Evolutionary conservation across 2,797 vertebrate species (phyloP).

Genomic region (Sebastes cheni): DNA sequence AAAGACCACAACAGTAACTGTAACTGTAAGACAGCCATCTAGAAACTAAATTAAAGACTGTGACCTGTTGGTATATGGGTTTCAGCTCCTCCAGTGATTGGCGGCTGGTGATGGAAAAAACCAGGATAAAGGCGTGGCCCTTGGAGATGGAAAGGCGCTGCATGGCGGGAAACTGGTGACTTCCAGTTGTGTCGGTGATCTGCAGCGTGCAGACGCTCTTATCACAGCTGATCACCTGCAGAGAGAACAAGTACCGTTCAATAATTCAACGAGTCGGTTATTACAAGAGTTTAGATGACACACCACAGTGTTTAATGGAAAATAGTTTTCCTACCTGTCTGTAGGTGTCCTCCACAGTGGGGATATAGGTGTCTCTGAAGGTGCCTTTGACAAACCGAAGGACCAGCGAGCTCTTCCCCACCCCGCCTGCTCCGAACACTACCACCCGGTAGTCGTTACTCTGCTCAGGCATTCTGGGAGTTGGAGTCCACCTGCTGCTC

Average conservation of each 20-base stretch:
- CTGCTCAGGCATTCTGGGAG: conserved; percentile 90
- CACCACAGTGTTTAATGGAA: not conserved
- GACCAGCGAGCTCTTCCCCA: conserved; percentile 94
- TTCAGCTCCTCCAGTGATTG: conserved; percentile 96
- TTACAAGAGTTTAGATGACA: not conserved
- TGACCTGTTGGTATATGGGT: conserved; percentile 92
- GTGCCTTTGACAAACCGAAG: conserved; percentile 94
- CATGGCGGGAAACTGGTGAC: conserved; percentile 98
- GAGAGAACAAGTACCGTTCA: not conserved
- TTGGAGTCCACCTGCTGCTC: conserved; percentile 30
- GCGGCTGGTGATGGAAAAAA: conserved; percentile 94
- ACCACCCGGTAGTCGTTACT: conserved; percentile 95
- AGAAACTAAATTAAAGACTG: not conserved
- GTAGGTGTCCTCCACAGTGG: conserved; percentile 95
- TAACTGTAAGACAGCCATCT: not conserved
- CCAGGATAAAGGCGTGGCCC: conserved; percentile 95
- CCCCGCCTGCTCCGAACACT: conserved; percentile 92
- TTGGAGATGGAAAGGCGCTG: conserved; percentile 97
- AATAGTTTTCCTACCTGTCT: conserved; percentile 81
- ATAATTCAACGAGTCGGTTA: not conserved
- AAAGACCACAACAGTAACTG: not conserved
- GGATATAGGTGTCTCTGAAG: conserved; percentile 95
- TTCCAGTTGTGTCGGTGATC: conserved; percentile 96
- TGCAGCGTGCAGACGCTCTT: conserved; percentile 96
- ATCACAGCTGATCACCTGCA: conserved; percentile 96